Base-by-base conservation (phyloP, 2,888 invertebrate genomes). In the Ligdia adustata region DNA sequence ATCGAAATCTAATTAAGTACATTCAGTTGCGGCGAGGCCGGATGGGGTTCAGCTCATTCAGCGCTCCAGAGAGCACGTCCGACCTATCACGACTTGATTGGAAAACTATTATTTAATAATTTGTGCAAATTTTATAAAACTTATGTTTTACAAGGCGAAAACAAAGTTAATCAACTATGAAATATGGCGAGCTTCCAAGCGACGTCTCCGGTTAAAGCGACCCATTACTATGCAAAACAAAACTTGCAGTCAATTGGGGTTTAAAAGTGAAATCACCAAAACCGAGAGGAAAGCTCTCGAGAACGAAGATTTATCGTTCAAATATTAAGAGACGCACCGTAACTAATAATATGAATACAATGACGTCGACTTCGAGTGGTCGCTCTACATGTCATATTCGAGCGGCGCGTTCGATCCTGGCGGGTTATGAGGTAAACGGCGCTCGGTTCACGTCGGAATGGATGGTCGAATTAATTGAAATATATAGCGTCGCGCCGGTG, bases 381-480 rank as follows among this genome's bases (percentile, higher is more conserved):
- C 4, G 18, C 53, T 56, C 60, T 64, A 62, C 64, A 56, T 64
- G 63, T 69, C 57, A 60, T 51, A 62, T 61, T 27, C 4, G 32
- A 47, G 27, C 37, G 28, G 12, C 4, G 22, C 11, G 16, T 9
- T 2, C 16, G 13, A 47, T 63, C 60, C 58, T 64, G 58, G 62
- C 66, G 68, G 72, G 73, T 74, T 75, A 79, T 77, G 74, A 80
- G 75, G 69, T 78, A 76, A 83, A 71, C 75, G 78, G 69, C 75
- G 66, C 73, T 66, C 76, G 77, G 73, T 79, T 71, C 76, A 72
- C 73, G 72, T 78, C 67, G 75, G 67, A 69, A 85, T 82, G 76
- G 81, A 85, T 82, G 75, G 79, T 67, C 79, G 81, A 86, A 84
- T 86, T 88, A 88, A 88, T 88, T 86, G 88, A 88, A 87, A 88